Evolutionary conservation across 2,797 vertebrate species (phyloP), one percentile per base, ranked within the genome.

Genomic region (Tarsius wallacei): DNA sequence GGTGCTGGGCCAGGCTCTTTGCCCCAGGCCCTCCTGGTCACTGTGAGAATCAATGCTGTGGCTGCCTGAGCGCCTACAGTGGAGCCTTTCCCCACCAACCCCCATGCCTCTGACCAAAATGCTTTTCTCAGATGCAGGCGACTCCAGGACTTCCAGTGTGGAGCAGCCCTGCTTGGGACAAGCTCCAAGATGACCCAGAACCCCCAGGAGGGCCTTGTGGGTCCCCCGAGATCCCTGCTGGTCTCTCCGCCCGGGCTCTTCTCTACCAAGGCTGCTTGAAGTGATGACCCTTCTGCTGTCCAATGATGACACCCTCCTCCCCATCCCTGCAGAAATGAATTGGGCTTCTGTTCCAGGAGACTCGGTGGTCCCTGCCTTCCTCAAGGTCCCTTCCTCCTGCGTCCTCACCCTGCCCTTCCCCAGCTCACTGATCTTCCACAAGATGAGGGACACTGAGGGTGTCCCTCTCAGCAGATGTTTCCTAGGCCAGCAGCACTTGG

Each of bases 31-130:
- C 24, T 78, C 51, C 64, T 10, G 21, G n/a, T 84, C 76, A 51
- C 57, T n/a, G 24, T 2, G 64, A n/a, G 83, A 70, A 53, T 66
- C 63, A 55, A 74, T 73, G 66, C 73, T 15, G 22, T 1, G 9
- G 47, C 49, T 87, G 4, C 49, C 53, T 21, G 5, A 47, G 47
- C 17, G 2, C 31, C 63, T 0, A 16, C 61, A 61, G 13, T 1
- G 78, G 80, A 68, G 57, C n/a, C 78, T 83, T 78, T 70, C 87
- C 42, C 7, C 42, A 42, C 42, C 42, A 42, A 42, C 5, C 76
- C 61, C 76, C 28, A 47, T 21, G 53, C 53, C 82, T 87, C 97
- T 63, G 57, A 95, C 28, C 77, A 68, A 57, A 91, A 57, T 78
- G 42, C 74, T 87, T 26, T 53, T 64, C 91, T 87, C 21, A 0